Conservation (phyloP, 2,113 vertebrate species). For the Globicephala melas region DNA sequence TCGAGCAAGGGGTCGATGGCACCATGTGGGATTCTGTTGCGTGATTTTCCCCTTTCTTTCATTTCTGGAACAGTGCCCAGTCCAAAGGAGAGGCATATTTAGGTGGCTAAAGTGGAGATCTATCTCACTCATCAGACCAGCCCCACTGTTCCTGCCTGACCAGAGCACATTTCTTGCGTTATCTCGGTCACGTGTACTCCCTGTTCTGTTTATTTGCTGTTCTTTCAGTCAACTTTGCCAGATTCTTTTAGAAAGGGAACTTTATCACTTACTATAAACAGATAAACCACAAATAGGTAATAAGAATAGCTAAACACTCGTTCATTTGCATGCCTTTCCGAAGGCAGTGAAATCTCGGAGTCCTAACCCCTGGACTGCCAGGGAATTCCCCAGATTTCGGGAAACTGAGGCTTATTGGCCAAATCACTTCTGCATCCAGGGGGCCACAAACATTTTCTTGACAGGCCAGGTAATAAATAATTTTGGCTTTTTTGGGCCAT, state of each 20-base stretch:
- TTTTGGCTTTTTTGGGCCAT: background rate
- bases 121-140: too few relatives aligned
- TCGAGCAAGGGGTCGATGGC: background rate
- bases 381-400: background rate
- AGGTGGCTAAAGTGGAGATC: background rate
- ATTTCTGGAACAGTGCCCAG: background rate
- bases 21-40: background rate
- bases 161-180: accelerated
- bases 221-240: too few relatives aligned
- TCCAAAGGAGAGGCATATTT: background rate
- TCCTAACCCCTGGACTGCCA: too few relatives aligned
- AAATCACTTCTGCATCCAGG: background rate
- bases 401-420: background rate
- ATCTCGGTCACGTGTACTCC: background rate
- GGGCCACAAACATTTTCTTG: background rate
- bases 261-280: background rate
- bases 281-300: background rate
- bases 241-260: background rate
- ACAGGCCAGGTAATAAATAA: background rate
- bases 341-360: background rate
- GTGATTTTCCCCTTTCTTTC: background rate
- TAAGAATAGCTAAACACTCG: background rate
- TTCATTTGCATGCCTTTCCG: background rate
- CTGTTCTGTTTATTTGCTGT: background rate
- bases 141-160: background rate